phyloP scores from a whole-genome alignment of 2,888 invertebrate genomes.

The Dryobotodes eremita region DNA sequence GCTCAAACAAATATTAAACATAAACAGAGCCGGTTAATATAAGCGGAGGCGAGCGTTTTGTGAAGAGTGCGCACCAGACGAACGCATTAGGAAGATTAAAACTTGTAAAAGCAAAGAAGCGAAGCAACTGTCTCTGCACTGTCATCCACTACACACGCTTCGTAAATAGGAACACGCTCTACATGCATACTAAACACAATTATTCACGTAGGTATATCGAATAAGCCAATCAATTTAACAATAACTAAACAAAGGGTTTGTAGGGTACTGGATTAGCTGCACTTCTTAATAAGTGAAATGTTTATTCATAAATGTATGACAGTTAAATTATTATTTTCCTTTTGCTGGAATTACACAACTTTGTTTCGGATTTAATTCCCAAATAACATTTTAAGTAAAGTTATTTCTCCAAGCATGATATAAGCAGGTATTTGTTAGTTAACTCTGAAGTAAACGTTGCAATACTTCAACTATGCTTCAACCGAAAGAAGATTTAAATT shows the following conservation, averaged over 20 bases:
- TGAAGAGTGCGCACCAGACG: constrained; percentile 81
- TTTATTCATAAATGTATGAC: constrained; percentile 15
- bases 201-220: constrained; percentile 23
- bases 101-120: constrained; percentile 86
- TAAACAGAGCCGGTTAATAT: constrained; percentile 75
- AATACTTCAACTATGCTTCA: background rate
- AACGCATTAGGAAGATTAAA: constrained; percentile 90
- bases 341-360: background rate
- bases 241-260: constrained; percentile 15
- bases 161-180: constrained; percentile 62
- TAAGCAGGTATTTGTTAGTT: constrained; percentile 4
- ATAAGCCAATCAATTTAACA: constrained; percentile 36
- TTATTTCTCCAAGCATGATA: background rate
- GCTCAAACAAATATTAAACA: constrained; percentile 74
- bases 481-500: constrained; percentile 20
- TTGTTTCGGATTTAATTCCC: background rate
- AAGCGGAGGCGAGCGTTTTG: constrained; percentile 80
- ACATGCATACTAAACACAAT: constrained; percentile 31
- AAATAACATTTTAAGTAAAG: background rate
- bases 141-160: constrained; percentile 66
- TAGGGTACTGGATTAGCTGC: constrained; percentile 12
- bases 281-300: background rate
- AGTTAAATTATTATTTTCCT: background rate
- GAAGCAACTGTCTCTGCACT: constrained; percentile 74
- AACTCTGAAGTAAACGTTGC: background rate